A percentile compares a stretch with the other conserved stretches of the same genome.
Conservation (phyloP, 2,888 invertebrate genomes). For the Philereme vetulata region DNA sequence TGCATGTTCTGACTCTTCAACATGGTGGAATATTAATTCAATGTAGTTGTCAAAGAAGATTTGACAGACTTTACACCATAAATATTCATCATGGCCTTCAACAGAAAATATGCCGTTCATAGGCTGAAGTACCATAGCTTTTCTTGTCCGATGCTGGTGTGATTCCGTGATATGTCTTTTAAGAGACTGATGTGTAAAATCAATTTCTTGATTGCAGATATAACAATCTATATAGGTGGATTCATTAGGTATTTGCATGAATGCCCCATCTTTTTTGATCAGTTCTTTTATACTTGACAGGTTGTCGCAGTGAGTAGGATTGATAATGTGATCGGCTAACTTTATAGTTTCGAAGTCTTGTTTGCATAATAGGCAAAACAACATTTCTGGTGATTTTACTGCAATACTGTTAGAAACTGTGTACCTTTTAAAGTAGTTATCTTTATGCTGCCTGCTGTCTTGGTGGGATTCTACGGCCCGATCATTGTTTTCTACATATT, state of each 20-base stretch:
- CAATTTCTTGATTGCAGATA: slow-evolving; percentile 45
- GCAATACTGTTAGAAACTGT: slow-evolving; percentile 50
- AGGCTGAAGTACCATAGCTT: slow-evolving; percentile 56
- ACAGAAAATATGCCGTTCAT: slow-evolving; percentile 62
- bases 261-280: slow-evolving; percentile 50
- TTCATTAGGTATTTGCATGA: slow-evolving; percentile 46
- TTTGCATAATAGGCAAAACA: slow-evolving; percentile 48
- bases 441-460: slow-evolving; percentile 42
- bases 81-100: slow-evolving; percentile 46
- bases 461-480: slow-evolving; percentile 46
- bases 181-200: slow-evolving; percentile 40
- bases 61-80: slow-evolving; percentile 64
- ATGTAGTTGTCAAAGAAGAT: slow-evolving; percentile 57
- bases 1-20: slow-evolving; percentile 48
- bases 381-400: slow-evolving; percentile 17
- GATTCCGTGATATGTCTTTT: slow-evolving; percentile 42
- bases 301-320: slow-evolving; percentile 38
- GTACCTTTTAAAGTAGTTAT: slow-evolving; percentile 42
- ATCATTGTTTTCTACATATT: slow-evolving; percentile 39
- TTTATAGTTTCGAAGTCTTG: slow-evolving; percentile 26
- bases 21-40: slow-evolving; percentile 55
- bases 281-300: slow-evolving; percentile 39
- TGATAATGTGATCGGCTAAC: slow-evolving; percentile 44
- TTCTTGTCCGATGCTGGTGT: slow-evolving; percentile 46
- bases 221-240: slow-evolving; percentile 42